Evolutionary conservation across 92 coral and sea anemone species (phyloP), one percentile per base, ranked within the genome.

Genomic region (Pocillopora grandis): DNA sequence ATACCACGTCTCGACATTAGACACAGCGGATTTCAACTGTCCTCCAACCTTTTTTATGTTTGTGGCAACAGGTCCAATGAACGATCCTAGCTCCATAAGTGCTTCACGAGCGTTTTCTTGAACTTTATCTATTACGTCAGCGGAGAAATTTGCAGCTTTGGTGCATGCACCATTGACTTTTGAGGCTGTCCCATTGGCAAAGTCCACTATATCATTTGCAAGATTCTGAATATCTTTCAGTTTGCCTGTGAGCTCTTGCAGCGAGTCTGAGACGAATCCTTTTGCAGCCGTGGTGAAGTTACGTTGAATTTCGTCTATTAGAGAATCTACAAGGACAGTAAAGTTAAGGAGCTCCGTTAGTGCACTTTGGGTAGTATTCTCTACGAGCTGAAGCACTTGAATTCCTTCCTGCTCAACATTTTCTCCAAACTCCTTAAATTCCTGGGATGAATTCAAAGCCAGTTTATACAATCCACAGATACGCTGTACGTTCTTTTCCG

Each of bases 1-100:
- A 87, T 94, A 92, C 99, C 99, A 96, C 33, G 80, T 79, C 69
- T 96, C 98, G 20, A 95, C 95, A 18, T 92, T 91, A 15, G 92
- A 84, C 48, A 96, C 92, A 76, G 94, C 93, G n/a, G 76, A 66
- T 75, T 94, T 96, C 23, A 96, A 83, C 66, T 89, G 90, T 8
- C 74, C 52, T 58, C 91, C 95, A 84, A 96, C 84, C 16, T 69
- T 88, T 12, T 88, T 78, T 5, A 94, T 80, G 16, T 86, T 90
- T 37, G 72, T 67, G 2, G 94, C 90, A 57, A 94, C 90, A 37
- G 96, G 92, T 13, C 95, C 95, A 68, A 96, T 91, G 70, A 94
- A 96, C 17, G 87, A 66, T 4, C 88, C 86, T 17, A 96, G 84
- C 55, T 90, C 94, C 59, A 71, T 80, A 10, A 94, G 79, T 49